phyloP scores from a whole-genome alignment of 2,113 vertebrate species.

The Polyodon spathula region DNA sequence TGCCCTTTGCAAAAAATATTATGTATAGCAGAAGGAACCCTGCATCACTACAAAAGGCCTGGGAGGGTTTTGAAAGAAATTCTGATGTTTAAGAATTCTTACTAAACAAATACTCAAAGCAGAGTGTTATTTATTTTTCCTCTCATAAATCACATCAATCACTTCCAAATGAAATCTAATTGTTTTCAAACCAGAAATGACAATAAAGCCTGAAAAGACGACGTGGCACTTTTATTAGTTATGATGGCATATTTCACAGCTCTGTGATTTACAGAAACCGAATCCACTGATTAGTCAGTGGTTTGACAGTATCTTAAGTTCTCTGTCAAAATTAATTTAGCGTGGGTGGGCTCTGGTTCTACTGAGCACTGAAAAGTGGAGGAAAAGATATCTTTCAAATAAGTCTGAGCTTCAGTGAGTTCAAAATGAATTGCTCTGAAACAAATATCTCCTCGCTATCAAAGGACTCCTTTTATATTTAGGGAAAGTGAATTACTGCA shows the following conservation, averaged over 20 bases:
- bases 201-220: constrained; percentile 31
- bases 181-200: constrained; percentile 40
- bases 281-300: constrained; percentile 61
- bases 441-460: constrained; percentile 56
- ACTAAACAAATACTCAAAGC: constrained; percentile 14
- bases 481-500: constrained; percentile 46
- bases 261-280: constrained; percentile 58
- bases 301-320: constrained; percentile 61
- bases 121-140: constrained; percentile 33
- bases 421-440: constrained; percentile 58
- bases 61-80: constrained; percentile 39
- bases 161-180: constrained; percentile 38
- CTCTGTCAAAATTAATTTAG: constrained; percentile 65
- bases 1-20: too few relatives aligned
- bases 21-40: not conserved
- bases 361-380: constrained; percentile 39
- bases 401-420: constrained; percentile 48
- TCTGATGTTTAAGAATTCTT: constrained; percentile 24
- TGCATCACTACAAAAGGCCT: constrained; percentile 15
- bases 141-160: constrained; percentile 43
- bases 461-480: constrained; percentile 53
- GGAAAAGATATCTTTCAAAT: constrained; percentile 54
- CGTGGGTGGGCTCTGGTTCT: constrained; percentile 53
- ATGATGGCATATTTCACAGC: constrained; percentile 62
- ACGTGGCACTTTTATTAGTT: constrained; percentile 61